Percentiles rank a stretch among this genome's conserved stretches.
Conservation (phyloP, 2,888 invertebrate genomes). For the Dioctria linearis region DNA sequence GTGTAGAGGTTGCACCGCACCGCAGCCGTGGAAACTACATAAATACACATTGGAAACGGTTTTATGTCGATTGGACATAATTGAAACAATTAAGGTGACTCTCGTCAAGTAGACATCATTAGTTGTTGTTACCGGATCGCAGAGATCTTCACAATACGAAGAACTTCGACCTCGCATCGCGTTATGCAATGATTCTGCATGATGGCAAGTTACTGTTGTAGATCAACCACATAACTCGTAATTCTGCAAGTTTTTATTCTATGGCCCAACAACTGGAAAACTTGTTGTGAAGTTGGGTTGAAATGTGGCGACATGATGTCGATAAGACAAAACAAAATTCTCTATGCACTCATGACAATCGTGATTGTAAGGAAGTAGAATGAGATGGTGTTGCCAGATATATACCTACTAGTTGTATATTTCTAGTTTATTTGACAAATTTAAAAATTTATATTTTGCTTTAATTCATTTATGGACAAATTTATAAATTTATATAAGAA, state of each 20-base stretch:
- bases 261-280: constrained; percentile 53
- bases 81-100: constrained; percentile 44
- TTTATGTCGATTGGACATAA: constrained; percentile 45
- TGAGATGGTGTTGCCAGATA: constrained; percentile 37
- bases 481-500: too few species aligned
- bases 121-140: not conserved
- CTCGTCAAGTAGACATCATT: constrained; percentile 21
- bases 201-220: constrained; percentile 48
- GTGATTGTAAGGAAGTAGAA: constrained; percentile 31
- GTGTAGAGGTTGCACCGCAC: too few species aligned
- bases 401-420: too few species aligned
- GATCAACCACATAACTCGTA: constrained; percentile 52
- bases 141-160: constrained; percentile 10
- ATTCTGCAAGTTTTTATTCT: constrained; percentile 53
- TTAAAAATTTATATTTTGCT: too few species aligned
- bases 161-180: constrained; percentile 49
- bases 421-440: too few species aligned
- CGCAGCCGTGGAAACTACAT: too few species aligned
- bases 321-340: constrained; percentile 49
- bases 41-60: constrained; percentile 32
- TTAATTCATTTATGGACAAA: too few species aligned
- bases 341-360: constrained; percentile 39
- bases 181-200: constrained; percentile 42
- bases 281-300: constrained; percentile 50
- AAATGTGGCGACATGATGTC: constrained; percentile 55